Evolutionary conservation across 2,113 vertebrate genomes (phyloP).

Genomic region (Hippotragus niger): DNA sequence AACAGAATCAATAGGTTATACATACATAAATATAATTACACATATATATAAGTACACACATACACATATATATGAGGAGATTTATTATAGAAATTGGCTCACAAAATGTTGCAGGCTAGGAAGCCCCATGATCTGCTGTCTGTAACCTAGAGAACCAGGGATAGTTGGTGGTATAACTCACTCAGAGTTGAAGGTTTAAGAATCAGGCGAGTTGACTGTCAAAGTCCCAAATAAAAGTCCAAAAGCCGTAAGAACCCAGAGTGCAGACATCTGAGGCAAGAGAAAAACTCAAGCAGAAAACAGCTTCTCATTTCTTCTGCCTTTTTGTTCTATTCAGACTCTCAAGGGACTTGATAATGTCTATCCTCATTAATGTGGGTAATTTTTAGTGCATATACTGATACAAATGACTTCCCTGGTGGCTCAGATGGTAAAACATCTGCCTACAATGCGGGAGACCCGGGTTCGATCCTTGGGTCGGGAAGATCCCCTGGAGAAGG

Average conservation of each 20-base stretch:
- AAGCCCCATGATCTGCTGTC: not conserved
- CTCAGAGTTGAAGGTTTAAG: not conserved
- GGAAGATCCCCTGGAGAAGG: too few species aligned
- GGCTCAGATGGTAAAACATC: too few species aligned
- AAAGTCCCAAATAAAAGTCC: not conserved
- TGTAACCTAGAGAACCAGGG: not conserved
- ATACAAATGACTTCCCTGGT: not conserved
- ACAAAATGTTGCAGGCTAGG: not conserved
- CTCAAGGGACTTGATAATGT: not conserved
- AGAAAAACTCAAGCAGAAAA: not conserved
- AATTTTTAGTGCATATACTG: not conserved
- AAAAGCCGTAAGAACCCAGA: not conserved
- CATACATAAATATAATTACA: not conserved
- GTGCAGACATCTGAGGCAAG: not conserved
- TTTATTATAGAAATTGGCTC: not conserved
- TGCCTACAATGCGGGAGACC: too few species aligned
- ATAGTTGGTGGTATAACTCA: too few species aligned
- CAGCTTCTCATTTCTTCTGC: not conserved
- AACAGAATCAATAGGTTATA: not conserved
- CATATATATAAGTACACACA: not conserved
- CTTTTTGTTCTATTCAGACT: not conserved
- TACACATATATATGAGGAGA: not conserved
- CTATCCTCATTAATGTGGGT: not conserved
- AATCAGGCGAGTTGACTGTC: not conserved
- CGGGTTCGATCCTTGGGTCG: too few species aligned